Base-by-base conservation (phyloP, 2,888 invertebrate genomes). In the Hirtodrosophila duncani region DNA sequence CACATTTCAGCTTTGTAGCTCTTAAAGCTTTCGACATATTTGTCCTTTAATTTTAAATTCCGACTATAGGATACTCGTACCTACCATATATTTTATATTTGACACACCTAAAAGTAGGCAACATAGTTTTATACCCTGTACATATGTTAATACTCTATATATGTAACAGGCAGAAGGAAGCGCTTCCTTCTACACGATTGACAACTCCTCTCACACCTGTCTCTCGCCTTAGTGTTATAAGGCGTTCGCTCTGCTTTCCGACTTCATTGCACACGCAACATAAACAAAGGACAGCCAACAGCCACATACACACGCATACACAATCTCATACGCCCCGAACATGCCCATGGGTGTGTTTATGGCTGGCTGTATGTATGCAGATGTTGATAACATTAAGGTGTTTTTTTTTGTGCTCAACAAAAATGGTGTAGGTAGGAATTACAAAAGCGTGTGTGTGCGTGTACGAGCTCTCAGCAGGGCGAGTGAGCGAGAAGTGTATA, bases 361-460 rank as follows among this genome's bases (percentile, higher is more conserved):
- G 7, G n/a, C n/a, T n/a, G n/a, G n/a, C n/a, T 46, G 33, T 43
- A 10, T 49, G 45, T 57, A 63, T 59, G 61, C 57, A 72, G 52
- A 68, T 52, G 60, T 56, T 70, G 67, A 49, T 67, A 43, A 53
- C 30, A 49, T 49, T 44, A 49, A 59, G 49, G 50, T 61, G 51
- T 56, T 18, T 49, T 49, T 42, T 50, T 56, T 71, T 69, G n/a
- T n/a, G n/a, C n/a, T n/a, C n/a, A n/a, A n/a, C 37, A 57, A 72
- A 72, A 72, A 72, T 72, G 72, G 72, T 70, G 78, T 49, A 60
- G 62, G 56, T 63, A 60, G 49, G 62, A 58, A 58, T 66, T 57
- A 63, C 65, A 62, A 49, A 41, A 50, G 43, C 63, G 49, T 51
- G 45, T 53, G 17, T 49, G 21, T 13, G 45, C 18, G 36, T 48